Percentiles rank a stretch among this genome's conserved stretches.
These are phyloP conservation scores for Anolis carolinensis DNA, from an alignment of 2,113 vertebrate species.

Conservation along the genomic window DNA sequence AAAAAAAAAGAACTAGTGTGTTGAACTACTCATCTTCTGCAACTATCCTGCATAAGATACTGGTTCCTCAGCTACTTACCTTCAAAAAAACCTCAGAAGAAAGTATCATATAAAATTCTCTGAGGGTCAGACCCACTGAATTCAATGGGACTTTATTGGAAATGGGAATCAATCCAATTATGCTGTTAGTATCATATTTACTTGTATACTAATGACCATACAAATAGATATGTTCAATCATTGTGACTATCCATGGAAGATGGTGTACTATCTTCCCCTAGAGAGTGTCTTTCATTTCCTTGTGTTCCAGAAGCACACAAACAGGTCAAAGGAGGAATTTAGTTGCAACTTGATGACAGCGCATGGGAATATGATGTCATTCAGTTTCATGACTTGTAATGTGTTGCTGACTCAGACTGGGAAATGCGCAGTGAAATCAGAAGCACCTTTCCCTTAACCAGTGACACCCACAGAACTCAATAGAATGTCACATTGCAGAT, in stretches of 20 bases:
- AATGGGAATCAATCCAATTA: neutral
- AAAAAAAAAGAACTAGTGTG: no score
- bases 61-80: neutral
- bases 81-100: neutral
- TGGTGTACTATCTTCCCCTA: neutral
- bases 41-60: neutral
- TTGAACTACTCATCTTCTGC: no score
- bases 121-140: neutral
- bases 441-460: neutral
- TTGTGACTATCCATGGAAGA: neutral
- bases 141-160: neutral
- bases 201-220: constrained; percentile 7
- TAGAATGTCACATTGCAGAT: neutral
- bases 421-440: neutral
- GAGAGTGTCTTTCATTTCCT: neutral
- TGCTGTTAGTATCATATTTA: neutral
- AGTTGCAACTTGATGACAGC: neutral
- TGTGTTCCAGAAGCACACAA: neutral
- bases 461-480: neutral
- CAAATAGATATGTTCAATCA: constrained; percentile 3
- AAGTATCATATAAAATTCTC: neutral
- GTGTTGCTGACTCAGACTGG: neutral
- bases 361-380: neutral
- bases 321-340: neutral
- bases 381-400: neutral